Evolutionary conservation across 2,888 invertebrate species (phyloP).

Genomic region (Cryptosula pallasiana): DNA sequence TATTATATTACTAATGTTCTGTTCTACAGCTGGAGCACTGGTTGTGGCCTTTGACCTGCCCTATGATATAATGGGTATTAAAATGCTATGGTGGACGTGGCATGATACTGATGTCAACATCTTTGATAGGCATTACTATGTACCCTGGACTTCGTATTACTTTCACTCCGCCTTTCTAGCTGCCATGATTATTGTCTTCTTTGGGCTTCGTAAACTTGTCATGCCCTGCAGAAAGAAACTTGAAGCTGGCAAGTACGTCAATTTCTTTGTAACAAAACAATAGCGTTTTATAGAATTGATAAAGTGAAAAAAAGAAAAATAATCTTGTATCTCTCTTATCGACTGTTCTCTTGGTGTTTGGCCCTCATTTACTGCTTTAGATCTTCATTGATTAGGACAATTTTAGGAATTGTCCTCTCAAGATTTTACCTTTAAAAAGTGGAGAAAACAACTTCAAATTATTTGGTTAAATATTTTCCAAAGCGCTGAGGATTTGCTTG

Average conservation of each 20-base stretch:
- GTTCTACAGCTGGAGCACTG: slow-evolving; percentile 62
- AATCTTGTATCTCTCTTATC: no score
- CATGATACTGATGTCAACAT: slow-evolving; percentile 61
- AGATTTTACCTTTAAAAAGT: no score
- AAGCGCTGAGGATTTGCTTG: no score
- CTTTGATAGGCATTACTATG: slow-evolving; percentile 71
- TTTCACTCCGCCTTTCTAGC: slow-evolving; percentile 73
- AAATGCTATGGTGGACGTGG: slow-evolving; percentile 79
- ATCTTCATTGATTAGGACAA: no score
- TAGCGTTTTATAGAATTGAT: no score
- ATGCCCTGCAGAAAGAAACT: slow-evolving; percentile 59
- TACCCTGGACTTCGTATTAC: slow-evolving; percentile 78
- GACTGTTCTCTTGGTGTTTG: no score
- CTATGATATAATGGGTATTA: slow-evolving; percentile 72
- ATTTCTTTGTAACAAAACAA: slow-evolving; percentile 3
- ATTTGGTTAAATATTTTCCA: no score
- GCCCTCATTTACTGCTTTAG: no score
- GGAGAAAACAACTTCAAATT: no score
- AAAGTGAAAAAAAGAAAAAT: no score
- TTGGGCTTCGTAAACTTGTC: slow-evolving; percentile 59
- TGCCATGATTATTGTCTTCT: slow-evolving; percentile 67
- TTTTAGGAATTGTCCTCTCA: no score
- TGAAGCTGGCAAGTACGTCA: slow-evolving; percentile 59
- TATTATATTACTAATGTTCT: no score
- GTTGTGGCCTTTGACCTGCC: slow-evolving; percentile 72